Evolutionary conservation across 2,797 vertebrate species (phyloP), one percentile per base, ranked within the genome.

Genomic region (Myotis planiceps): DNA sequence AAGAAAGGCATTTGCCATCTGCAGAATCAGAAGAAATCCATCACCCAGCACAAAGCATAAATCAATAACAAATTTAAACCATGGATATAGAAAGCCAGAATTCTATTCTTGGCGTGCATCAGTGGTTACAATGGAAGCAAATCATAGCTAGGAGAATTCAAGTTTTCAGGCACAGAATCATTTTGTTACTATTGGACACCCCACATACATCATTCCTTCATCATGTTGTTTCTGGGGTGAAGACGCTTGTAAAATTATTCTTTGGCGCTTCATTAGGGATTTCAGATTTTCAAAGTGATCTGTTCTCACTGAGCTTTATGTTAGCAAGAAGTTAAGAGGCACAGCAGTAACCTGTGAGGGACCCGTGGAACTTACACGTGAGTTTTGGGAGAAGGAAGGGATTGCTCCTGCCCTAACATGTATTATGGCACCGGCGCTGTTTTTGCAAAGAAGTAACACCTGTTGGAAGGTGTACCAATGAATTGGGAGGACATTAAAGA

Each of bases 401-500:
- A 4, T 12, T 15, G 19, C 37, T 63, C 19, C 16, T 5, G 25
- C 12, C 23, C 37, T 0, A 3, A 15, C 8, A 7, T n/a, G 23
- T 6, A 0, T 29, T 9, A 0, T 5, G n/a, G 37, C 1, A 0
- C 0, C 0, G 19, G 5, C 7, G 16, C 51, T 42, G 9, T 65
- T 79, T 58, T n/a, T 47, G n/a, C 65, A 29, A 45, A 39, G n/a
- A 80, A 29, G 16, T 49, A 23, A 15, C 60, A 27, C 0, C 3
- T 1, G 23, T 18, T 19, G 21, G 42, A 21, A 12, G 2, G 19
- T 32, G 21, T 2, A 15, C 86, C 63, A 42, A 42, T 1, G 23
- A 39, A 16, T 2, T 7, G n/a, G 58, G 16, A 45, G 18, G 37
- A 16, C 1, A 0, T 12, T 32, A 25, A 39, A n/a, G 53, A 32